Evolutionary conservation across 2,113 vertebrate genomes (phyloP), one percentile per base, ranked within the genome.

Genomic region (Podarcis raffonei): DNA sequence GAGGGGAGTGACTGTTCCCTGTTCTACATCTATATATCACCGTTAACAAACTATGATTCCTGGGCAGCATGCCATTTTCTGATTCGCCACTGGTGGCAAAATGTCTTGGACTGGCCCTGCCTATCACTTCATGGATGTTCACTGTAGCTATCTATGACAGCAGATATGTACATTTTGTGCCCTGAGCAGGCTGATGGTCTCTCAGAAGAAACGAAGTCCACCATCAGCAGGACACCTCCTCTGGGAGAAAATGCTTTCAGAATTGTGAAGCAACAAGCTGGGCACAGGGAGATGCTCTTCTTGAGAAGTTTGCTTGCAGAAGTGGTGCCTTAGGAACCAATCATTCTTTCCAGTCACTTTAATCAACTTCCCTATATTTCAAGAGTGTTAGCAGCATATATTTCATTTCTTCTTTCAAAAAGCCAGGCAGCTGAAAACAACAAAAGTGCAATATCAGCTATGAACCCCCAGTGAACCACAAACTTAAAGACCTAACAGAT

Each of bases 301-400:
- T 69, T 23, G 30, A 81, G 79, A 81, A 42, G 76, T 8, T 83
- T 37, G 15, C 37, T 48, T 84, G 39, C 25, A 53, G 30, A 84
- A 84, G 48, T 30, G 22, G 42, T 53, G 27, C 39, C 42, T 32
- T 71, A 48, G 53, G 83, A 84, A 84, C 48, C 42, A 74, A 72
- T 32, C 48, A 35, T 74, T 72, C 30, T 74, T 74, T 35, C n/a
- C 16, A n/a, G 59, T 66, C 57, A 66, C 59, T 65, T 85, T 85
- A 85, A 77, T 78, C 75, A 66, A 66, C 27, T 57, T 86, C 23
- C 8, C 59, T 65, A 62, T 86, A 48, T 78, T 86, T 86, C 84
- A 86, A 65, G 37, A 30, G 23, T 62, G 53, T 37, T 57, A 35
- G 57, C 15, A 65, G 57, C 57, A 9, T 59, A 27, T 32, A 65